Evolutionary conservation across 2,888 invertebrate genomes (phyloP), one percentile per base, ranked within the genome.

Genomic region (Serrognathus titanus): DNA sequence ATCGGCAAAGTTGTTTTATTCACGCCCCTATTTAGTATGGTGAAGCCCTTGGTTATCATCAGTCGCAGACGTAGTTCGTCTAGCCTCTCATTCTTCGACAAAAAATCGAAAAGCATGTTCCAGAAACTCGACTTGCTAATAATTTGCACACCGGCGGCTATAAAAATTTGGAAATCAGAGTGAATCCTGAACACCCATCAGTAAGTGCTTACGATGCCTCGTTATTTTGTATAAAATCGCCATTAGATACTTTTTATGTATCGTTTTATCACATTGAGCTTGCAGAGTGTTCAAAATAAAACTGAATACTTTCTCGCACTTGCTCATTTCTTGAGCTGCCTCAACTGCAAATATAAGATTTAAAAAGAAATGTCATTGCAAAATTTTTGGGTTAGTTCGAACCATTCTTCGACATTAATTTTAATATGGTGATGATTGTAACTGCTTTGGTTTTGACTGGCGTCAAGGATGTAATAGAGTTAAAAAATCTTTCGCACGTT

Each of bases 351-450:
- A 31, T 37, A 36, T 55, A 47, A n/a, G 24, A 20, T 45, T 38
- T 45, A 49, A 41, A 24, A 43, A 37, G n/a, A 40, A 38, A 51
- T 31, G 35, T 35, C 20, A 41, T 46, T 13, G 51, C 50, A 51
- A 12, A 45, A 45, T 10, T 31, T 16, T 9, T 39, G 39, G 16
- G 53, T 62, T 63, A 62, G 24, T 31, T 6, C 24, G 24, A 31
- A 68, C 67, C 57, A 53, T 58, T 65, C 48, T 62, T 63, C 7
- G 65, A 60, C 49, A 66, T 52, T 11, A 66, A 55, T 37, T 63
- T 62, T 35, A 68, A 53, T 47, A 66, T 66, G 1, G 62, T 49
- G 10, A 63, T 52, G n/a, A 61, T 58, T 6, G 60, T 48, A 16
- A 53, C 54, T 37, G 61, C 55, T 52, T 65, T 66, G 45, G 61